These are phyloP conservation scores for Sylvia atricapilla DNA, from an alignment of 2,113 vertebrate genomes.

Conservation along the genomic window DNA sequence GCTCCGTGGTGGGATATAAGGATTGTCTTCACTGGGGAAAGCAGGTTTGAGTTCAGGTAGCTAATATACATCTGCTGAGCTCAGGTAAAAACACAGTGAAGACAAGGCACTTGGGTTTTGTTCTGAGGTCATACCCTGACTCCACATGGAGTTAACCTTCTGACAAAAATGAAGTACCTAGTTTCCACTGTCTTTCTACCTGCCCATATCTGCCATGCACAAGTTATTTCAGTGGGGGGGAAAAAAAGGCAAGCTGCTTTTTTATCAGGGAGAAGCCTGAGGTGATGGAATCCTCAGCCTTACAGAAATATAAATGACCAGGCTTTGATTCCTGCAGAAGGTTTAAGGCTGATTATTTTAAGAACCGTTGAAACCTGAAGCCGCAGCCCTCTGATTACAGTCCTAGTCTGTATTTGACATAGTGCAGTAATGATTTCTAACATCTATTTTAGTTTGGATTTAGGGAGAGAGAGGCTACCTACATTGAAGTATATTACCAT, in stretches of 20 bases:
- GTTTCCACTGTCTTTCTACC: conserved; percentile 35
- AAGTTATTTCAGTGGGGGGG: neutral
- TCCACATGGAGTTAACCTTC: conserved; percentile 39
- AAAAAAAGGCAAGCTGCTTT: conserved; percentile 6
- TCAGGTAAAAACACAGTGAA: conserved; percentile 48
- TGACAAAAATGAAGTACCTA: conserved; percentile 25
- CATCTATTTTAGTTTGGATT: conserved; percentile 70
- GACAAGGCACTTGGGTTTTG: conserved; percentile 2
- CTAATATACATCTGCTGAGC: conserved; percentile 47
- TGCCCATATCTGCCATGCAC: conserved; percentile 1
- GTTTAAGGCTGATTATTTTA: conserved; percentile 72
- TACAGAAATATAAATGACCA: conserved; percentile 47
- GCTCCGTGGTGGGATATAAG: conserved; percentile 1
- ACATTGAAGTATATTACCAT: conserved; percentile 50
- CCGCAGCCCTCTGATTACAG: conserved; percentile 43
- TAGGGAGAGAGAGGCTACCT: conserved; percentile 59
- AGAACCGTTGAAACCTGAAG: conserved; percentile 56
- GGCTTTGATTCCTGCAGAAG: conserved; percentile 51
- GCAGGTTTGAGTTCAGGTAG: conserved; percentile 42
- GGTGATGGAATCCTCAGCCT: conserved; percentile 26
- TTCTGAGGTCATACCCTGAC: conserved; percentile 35
- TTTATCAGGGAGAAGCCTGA: conserved; percentile 53
- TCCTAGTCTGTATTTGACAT: conserved; percentile 50
- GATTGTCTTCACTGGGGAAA: conserved; percentile 24
- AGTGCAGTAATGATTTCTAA: conserved; percentile 57